Evolutionary conservation across 2,797 vertebrate species (phyloP).

Genomic region (Clarias platycephalus): DNA sequence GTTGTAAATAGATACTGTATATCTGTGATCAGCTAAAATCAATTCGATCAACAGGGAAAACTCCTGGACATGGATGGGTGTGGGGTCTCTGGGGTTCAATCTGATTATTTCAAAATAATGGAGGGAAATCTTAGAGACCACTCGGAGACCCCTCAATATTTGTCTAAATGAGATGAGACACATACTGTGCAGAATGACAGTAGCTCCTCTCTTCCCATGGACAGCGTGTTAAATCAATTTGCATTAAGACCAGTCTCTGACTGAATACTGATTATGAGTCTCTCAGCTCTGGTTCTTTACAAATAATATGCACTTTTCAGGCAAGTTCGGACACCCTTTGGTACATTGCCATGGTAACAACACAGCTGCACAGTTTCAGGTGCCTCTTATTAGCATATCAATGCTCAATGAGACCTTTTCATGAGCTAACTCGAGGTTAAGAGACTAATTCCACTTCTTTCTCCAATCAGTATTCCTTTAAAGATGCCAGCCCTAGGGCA

Average conservation of each 20-base stretch:
- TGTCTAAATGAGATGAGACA: conserved; percentile 11
- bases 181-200: conserved; percentile 25
- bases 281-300: conserved; percentile 26
- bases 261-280: conserved; percentile 33
- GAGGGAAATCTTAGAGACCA: background rate
- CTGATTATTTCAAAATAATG: background rate
- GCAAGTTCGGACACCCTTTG: conserved; percentile 37
- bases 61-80: background rate
- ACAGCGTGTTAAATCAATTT: conserved; percentile 37
- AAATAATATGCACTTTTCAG: conserved; percentile 38
- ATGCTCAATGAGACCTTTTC: conserved; percentile 38
- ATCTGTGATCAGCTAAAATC: background rate
- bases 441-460: conserved; percentile 39
- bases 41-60: conserved; percentile 5
- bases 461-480: conserved; percentile 24
- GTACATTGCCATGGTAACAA: conserved; percentile 56
- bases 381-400: conserved; percentile 48
- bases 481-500: conserved; percentile 32
- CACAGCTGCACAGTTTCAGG: conserved; percentile 47
- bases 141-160: background rate
- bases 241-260: conserved; percentile 29
- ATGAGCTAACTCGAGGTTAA: conserved; percentile 47
- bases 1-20: background rate
- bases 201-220: background rate
- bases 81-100: background rate